These are phyloP conservation scores for Sebastes minor DNA, from an alignment of 2,797 vertebrate genomes.

Conservation along the genomic window DNA sequence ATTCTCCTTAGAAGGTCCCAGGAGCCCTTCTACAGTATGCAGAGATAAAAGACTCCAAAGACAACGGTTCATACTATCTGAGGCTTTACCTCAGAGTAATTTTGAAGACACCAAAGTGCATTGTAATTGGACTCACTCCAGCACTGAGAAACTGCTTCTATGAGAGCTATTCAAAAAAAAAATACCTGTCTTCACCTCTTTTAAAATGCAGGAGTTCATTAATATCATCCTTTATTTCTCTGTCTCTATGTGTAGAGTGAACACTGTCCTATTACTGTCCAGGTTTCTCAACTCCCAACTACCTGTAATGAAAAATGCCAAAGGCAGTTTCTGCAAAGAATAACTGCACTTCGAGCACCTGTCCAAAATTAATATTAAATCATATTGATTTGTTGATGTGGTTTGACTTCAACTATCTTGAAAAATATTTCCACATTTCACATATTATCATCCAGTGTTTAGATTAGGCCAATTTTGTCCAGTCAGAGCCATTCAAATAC, in stretches of 20 bases:
- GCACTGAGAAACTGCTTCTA: slow-evolving; percentile 17
- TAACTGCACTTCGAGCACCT: slow-evolving; percentile 2
- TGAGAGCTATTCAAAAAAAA: slow-evolving; percentile 29
- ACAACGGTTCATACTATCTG: slow-evolving; percentile 51
- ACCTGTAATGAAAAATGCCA: slow-evolving; percentile 23
- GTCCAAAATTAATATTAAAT: slow-evolving; percentile 1
- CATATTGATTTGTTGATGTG: not conserved
- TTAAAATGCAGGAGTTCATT: slow-evolving; percentile 47
- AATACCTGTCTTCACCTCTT: slow-evolving; percentile 12
- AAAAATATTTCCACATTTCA: not conserved
- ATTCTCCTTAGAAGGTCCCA: slow-evolving; percentile 61
- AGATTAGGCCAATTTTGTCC: not conserved
- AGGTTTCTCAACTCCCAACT: slow-evolving; percentile 33
- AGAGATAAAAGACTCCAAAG: slow-evolving; percentile 71
- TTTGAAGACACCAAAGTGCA: slow-evolving; percentile 45
- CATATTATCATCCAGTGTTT: not conserved
- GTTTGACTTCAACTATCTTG: not conserved
- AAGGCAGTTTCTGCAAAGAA: slow-evolving; percentile 18
- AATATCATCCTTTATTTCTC: slow-evolving; percentile 21
- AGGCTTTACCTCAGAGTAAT: slow-evolving; percentile 50
- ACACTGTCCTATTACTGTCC: slow-evolving; percentile 5
- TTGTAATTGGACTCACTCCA: slow-evolving; percentile 45
- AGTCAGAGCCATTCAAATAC: not conserved
- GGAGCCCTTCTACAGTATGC: slow-evolving; percentile 42
- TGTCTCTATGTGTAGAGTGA: slow-evolving; percentile 12